These are phyloP conservation scores for Drosophila serrata DNA, from an alignment of 1,140 invertebrate species.

Conservation along the genomic window DNA sequence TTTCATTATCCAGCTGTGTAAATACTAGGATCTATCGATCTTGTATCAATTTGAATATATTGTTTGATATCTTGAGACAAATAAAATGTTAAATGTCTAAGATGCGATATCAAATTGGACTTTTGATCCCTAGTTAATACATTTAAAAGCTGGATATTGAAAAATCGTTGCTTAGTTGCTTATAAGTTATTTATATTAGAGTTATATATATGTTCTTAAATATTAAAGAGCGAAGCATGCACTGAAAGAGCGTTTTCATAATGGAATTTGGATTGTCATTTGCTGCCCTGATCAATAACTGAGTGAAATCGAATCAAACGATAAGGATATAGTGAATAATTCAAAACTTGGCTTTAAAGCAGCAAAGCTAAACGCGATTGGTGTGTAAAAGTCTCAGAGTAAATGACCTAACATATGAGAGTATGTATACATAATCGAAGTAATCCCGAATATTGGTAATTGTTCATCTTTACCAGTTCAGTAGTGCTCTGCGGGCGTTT, in stretches of 20 bases:
- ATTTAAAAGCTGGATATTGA: constrained; percentile 4
- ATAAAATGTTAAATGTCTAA: too few species aligned
- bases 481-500: constrained; percentile 84
- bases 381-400: constrained; percentile 25
- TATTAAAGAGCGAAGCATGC: constrained; percentile 57
- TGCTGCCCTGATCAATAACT: constrained; percentile 14
- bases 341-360: constrained; percentile 61
- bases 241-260: constrained; percentile 32
- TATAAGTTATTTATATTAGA: constrained; percentile 22
- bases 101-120: too few species aligned
- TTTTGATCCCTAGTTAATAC: background rate
- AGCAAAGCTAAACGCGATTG: constrained; percentile 61
- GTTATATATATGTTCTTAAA: constrained; percentile 11
- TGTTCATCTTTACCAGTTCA: constrained; percentile 80
- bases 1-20: background rate
- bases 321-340: constrained; percentile 37
- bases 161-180: constrained; percentile 21
- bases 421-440: background rate
- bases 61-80: too few species aligned
- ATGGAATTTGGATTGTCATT: constrained; percentile 11
- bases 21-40: background rate
- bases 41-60: background rate
- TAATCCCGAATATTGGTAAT: background rate
- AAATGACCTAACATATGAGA: constrained; percentile 43
- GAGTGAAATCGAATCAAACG: constrained; percentile 18